phyloP scores from a whole-genome alignment of 1,140 invertebrate genomes.

The Drosophila rufa region DNA sequence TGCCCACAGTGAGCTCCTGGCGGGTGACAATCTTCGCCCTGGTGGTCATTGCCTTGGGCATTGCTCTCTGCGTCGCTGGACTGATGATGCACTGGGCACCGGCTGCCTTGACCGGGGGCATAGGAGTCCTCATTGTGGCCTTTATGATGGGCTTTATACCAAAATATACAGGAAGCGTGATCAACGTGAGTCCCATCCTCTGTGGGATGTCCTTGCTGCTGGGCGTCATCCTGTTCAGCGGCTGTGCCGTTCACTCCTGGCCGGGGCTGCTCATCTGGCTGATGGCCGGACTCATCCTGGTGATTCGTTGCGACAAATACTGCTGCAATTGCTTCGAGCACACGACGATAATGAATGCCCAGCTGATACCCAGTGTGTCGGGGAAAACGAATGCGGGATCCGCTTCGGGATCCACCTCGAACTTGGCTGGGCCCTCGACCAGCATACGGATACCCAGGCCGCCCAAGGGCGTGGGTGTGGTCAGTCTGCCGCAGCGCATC shows the following conservation, averaged over 20 bases:
- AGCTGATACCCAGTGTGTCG: constrained; percentile 78
- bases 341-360: constrained; percentile 68
- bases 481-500: constrained; percentile 70
- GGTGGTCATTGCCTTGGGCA: constrained; percentile 70
- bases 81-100: constrained; percentile 70
- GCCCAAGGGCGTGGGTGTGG: constrained; percentile 68
- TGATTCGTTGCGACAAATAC: constrained; percentile 78
- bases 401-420: constrained; percentile 7
- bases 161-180: constrained; percentile 69
- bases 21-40: constrained; percentile 75
- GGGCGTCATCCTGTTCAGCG: constrained; percentile 64
- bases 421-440: constrained; percentile 49
- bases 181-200: constrained; percentile 75
- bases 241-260: constrained; percentile 73
- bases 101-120: constrained; percentile 66
- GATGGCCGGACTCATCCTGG: constrained; percentile 62
- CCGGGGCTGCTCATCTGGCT: constrained; percentile 77
- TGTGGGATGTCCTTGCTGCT: constrained; percentile 66
- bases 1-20: constrained; percentile 79
- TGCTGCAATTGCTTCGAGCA: constrained; percentile 83
- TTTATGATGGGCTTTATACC: constrained; percentile 82
- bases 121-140: constrained; percentile 69
- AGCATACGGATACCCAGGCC: constrained; percentile 80
- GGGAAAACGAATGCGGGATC: constrained; percentile 47
- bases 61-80: constrained; percentile 64